Evolutionary conservation across 2,113 vertebrate genomes (phyloP), one percentile per base, ranked within the genome.

Genomic region (Taxidea taxus): DNA sequence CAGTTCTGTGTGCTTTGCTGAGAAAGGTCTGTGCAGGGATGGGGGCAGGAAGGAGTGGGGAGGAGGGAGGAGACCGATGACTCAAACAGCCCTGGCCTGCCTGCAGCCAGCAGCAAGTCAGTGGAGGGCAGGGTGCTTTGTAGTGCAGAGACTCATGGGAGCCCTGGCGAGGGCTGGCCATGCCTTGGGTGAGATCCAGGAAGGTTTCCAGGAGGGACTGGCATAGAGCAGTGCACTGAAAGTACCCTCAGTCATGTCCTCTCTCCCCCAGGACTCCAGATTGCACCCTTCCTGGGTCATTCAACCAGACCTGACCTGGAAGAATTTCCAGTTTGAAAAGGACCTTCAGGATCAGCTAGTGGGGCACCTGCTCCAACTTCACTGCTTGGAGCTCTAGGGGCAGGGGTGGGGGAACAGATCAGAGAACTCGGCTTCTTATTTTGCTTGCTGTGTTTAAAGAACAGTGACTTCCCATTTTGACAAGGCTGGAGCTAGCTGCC

Each of bases 351-450:
- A 42, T 21, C 8, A 9, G n/a, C 18, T 70, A 15, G 14, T 37
- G 27, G 80, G 77, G 66, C 39, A 95, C 72, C 20, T 62, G 25
- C 39, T 88, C 66, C 49, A 58, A 3, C n/a, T 37, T 23, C 20
- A 42, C 6, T 62, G 54, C 83, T 66, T 25, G 4, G 37, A 92
- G 54, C 15, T 31, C 47, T 27, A 34, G 21, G 58, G 85, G 51
- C 68, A 75, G 44, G 47, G 6, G 9, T 31, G 25, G 39, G 12
- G 25, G 56, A 88, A 23, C 6, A 4, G 13, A 4, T 77, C 25
- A 13, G 90, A 81, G 64, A 89, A 74, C 49, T 83, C 49, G 27
- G 16, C 81, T 95, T 90, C 81, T 95, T 12, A n/a, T n/a, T 95
- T 87, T 84, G 58, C 51, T 66, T 66, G 70, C 18, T 77, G 68